phyloP scores from a whole-genome alignment of 1,140 invertebrate species.

The Drosophila sulfurigaster region DNA sequence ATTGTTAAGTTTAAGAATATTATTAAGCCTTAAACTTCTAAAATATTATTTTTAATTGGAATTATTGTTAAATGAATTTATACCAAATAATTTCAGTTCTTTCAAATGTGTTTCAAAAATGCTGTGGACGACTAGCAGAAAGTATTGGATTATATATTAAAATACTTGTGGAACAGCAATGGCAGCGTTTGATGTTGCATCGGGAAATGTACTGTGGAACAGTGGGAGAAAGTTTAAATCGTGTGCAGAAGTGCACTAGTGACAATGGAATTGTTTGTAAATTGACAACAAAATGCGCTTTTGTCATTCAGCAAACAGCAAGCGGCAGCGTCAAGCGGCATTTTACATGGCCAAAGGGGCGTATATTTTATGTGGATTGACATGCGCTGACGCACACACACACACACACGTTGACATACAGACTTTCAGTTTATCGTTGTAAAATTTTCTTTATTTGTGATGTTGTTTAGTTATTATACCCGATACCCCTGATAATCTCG shows the following conservation, averaged over 20 bases:
- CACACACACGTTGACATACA: constrained; percentile 7
- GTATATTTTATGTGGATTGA: constrained; percentile 64
- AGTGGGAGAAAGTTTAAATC: no score
- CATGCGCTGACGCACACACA: constrained; percentile 30
- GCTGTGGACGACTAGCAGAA: constrained; percentile 32
- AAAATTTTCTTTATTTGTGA: constrained; percentile 27
- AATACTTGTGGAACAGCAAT: constrained; percentile 48
- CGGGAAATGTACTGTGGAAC: neutral
- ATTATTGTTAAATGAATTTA: constrained; percentile 15
- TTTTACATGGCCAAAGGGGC: constrained; percentile 51
- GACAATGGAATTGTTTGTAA: constrained; percentile 55
- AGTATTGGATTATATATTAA: constrained; percentile 67
- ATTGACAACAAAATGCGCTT: constrained; percentile 48
- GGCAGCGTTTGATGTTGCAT: constrained; percentile 50
- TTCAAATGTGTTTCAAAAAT: constrained; percentile 45
- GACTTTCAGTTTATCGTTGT: constrained; percentile 49
- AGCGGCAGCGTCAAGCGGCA: constrained; percentile 29
- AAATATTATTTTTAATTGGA: neutral
- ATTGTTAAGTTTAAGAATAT: no score
- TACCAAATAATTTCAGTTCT: constrained; percentile 16
- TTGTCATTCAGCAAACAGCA: constrained; percentile 48
- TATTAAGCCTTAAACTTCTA: no score
- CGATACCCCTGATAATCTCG: no score
- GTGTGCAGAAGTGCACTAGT: constrained; percentile 23
- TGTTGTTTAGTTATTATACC: constrained; percentile 3